Evolutionary conservation across 1,140 invertebrate species (phyloP).

Genomic region (Centruroides sculpturatus): DNA sequence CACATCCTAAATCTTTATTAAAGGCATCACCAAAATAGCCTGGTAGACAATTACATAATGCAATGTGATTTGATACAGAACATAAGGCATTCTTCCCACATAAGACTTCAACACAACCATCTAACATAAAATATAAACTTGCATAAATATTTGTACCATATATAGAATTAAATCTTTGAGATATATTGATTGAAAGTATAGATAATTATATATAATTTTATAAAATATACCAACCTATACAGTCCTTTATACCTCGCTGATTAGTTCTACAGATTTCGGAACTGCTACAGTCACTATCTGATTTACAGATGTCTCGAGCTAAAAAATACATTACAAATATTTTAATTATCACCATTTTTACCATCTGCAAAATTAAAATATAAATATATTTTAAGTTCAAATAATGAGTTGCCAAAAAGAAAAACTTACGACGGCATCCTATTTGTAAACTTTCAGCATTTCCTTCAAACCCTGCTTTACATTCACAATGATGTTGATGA

Average conservation of each 20-base stretch:
- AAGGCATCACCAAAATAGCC: conserved; percentile 70
- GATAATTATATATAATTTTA: not conserved
- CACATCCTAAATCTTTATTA: conserved; percentile 17
- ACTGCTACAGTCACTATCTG: conserved; percentile 59
- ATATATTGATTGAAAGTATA: not conserved
- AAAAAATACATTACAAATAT: not conserved
- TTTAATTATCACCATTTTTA: not conserved
- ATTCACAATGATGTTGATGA: conserved; percentile 38
- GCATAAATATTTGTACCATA: not conserved
- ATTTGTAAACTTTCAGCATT: conserved; percentile 59
- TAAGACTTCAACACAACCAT: conserved; percentile 17
- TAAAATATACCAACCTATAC: conserved; percentile 17
- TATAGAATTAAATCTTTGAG: not conserved
- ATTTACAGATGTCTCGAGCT: conserved; percentile 46
- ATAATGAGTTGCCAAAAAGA: not conserved
- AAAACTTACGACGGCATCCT: conserved; percentile 14
- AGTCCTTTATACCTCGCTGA: conserved; percentile 21
- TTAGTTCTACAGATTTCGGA: conserved; percentile 38
- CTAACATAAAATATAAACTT: not conserved
- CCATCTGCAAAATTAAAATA: too few relatives aligned
- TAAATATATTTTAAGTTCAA: too few relatives aligned
- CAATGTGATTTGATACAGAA: conserved; percentile 22
- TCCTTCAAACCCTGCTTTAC: conserved; percentile 33
- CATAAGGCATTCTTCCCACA: conserved; percentile 21
- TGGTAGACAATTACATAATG: conserved; percentile 58